phyloP scores from a whole-genome alignment of 2,113 vertebrate species.

The Nasalis larvatus region DNA sequence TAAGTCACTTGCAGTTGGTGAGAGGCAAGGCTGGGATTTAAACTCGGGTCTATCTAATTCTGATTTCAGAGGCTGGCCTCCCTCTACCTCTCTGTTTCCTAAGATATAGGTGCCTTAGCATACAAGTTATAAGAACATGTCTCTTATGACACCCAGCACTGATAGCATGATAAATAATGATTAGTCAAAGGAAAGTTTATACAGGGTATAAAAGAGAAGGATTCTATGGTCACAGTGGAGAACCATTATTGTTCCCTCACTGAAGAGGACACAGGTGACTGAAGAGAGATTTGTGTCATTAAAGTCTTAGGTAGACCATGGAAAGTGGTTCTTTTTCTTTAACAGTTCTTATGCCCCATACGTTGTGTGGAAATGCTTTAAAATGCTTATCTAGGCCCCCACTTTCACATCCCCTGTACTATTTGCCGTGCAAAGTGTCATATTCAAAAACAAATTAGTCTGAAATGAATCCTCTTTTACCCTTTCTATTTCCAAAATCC shows the following conservation, averaged over 20 bases:
- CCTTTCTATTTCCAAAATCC: slow-evolving; percentile 81
- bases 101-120: not conserved
- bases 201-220: not conserved
- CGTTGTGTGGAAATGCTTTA: slow-evolving; percentile 39
- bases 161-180: too few relatives aligned
- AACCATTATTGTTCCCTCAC: not conserved
- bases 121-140: not conserved
- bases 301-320: not conserved
- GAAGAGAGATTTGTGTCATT: fast-evolving
- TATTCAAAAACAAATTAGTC: slow-evolving; percentile 84
- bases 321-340: slow-evolving; percentile 4
- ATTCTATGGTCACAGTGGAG: not conserved
- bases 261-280: not conserved
- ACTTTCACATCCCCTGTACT: slow-evolving; percentile 36
- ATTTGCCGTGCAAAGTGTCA: slow-evolving; percentile 81
- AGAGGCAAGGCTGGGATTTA: not conserved
- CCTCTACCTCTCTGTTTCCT: not conserved
- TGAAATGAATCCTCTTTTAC: slow-evolving; percentile 85
- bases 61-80: not conserved
- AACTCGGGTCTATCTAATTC: not conserved
- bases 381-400: slow-evolving; percentile 59
- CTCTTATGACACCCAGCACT: not conserved
- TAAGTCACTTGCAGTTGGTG: not conserved
- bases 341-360: not conserved
- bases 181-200: not conserved